Evolutionary conservation across 1,140 invertebrate genomes (phyloP).

Genomic region (Daktulosphaira vitifoliae): DNA sequence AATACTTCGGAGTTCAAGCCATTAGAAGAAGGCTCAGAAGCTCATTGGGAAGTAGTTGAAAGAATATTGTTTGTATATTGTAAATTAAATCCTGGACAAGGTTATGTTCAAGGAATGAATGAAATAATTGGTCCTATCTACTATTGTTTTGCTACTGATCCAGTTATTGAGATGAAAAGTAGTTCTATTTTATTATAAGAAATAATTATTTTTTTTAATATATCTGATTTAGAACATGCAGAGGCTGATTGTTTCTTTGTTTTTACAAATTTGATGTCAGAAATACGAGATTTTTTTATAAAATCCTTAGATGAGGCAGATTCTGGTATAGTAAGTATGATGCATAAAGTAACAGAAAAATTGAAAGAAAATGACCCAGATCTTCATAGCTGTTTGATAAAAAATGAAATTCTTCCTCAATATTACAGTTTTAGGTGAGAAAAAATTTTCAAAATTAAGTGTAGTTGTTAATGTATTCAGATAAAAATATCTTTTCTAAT

Average conservation of each 20-base stretch:
- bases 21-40: conserved; percentile 71
- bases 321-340: conserved; percentile 77
- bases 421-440: conserved; percentile 84
- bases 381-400: conserved; percentile 65
- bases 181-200: conserved; percentile 38
- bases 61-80: conserved; percentile 94
- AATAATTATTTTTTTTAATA: conserved; percentile 1
- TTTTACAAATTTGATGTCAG: conserved; percentile 93
- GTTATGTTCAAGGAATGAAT: conserved; percentile 99
- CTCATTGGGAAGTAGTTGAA: conserved; percentile 95
- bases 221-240: conserved; percentile 64
- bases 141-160: conserved; percentile 89
- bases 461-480: too few relatives aligned
- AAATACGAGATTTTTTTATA: conserved; percentile 97
- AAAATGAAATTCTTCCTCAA: conserved; percentile 82
- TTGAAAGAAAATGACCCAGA: conserved; percentile 66
- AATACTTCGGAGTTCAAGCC: conserved; percentile 69
- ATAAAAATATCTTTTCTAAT: too few relatives aligned
- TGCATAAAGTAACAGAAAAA: conserved; percentile 65
- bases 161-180: conserved; percentile 71
- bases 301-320: conserved; percentile 88
- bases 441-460: too few relatives aligned
- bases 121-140: conserved; percentile 98
- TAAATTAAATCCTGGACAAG: conserved; percentile 94
- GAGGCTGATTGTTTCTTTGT: conserved; percentile 97